Conservation (phyloP, 1,140 invertebrate genomes). For the Drosophila dunni region DNA sequence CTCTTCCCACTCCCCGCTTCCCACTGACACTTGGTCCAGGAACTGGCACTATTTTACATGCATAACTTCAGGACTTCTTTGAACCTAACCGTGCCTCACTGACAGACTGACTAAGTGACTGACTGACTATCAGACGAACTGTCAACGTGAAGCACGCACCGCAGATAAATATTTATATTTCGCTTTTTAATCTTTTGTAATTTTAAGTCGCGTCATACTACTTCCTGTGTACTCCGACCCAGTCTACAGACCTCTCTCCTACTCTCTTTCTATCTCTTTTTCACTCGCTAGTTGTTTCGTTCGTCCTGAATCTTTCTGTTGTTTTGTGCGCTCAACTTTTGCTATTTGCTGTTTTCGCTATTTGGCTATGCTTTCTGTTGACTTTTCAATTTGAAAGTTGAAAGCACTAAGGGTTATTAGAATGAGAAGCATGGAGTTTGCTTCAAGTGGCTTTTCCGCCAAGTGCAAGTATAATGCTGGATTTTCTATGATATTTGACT, state of each 20-base stretch:
- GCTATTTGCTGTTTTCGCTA: slow-evolving; percentile 67
- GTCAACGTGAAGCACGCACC: slow-evolving; percentile 58
- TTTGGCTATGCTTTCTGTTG: slow-evolving; percentile 78
- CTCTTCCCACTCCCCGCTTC: not conserved
- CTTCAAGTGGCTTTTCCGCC: slow-evolving; percentile 64
- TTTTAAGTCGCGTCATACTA: slow-evolving; percentile 71
- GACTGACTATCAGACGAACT: slow-evolving; percentile 16
- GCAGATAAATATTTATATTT: slow-evolving; percentile 83
- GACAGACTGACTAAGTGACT: slow-evolving; percentile 6
- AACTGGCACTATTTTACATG: slow-evolving; percentile 65
- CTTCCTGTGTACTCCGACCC: not conserved
- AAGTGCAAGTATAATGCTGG: slow-evolving; percentile 27
- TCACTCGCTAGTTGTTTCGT: not conserved
- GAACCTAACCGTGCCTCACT: slow-evolving; percentile 21
- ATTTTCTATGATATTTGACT: slow-evolving; percentile 53
- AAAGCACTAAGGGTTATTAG: slow-evolving; percentile 81
- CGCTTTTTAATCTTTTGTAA: slow-evolving; percentile 83
- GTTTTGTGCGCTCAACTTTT: slow-evolving; percentile 62
- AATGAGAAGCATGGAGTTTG: slow-evolving; percentile 62
- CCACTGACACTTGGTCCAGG: slow-evolving; percentile 27
- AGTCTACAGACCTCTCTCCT: not conserved
- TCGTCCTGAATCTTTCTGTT: slow-evolving; percentile 21
- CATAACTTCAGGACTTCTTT: slow-evolving; percentile 41
- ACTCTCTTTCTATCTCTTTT: not conserved
- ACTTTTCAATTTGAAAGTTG: slow-evolving; percentile 82